Evolutionary conservation across 2,113 vertebrate genomes (phyloP).

Genomic region (Xiphophorus couchianus): DNA sequence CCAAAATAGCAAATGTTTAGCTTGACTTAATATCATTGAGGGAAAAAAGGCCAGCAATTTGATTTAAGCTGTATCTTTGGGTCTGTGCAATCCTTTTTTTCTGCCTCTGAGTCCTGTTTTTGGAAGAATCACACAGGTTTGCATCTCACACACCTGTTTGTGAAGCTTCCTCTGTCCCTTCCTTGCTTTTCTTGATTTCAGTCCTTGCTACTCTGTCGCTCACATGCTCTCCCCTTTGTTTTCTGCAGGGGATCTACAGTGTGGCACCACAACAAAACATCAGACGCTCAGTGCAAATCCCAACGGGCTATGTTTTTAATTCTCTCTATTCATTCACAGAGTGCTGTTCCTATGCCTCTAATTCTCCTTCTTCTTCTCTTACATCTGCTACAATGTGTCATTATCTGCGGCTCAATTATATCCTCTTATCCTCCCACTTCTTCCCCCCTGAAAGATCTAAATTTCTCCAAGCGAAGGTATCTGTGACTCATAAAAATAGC

Average conservation of each 20-base stretch:
- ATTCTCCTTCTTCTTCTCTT: conserved; percentile 23
- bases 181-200: conserved; percentile 25
- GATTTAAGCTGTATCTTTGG: conserved; percentile 10
- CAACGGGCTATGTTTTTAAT: conserved; percentile 30
- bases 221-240: conserved; percentile 21
- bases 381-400: conserved; percentile 49
- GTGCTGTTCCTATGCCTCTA: conserved; percentile 9
- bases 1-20: background rate
- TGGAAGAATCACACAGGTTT: conserved; percentile 45
- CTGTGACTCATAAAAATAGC: conserved; percentile 57
- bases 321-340: conserved; percentile 46
- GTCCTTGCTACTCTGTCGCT: background rate
- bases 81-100: conserved; percentile 35
- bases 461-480: conserved; percentile 52
- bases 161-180: conserved; percentile 4
- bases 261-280: conserved; percentile 41
- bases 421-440: conserved; percentile 65
- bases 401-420: conserved; percentile 65
- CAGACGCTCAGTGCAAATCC: conserved; percentile 30
- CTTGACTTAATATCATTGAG: background rate
- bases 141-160: conserved; percentile 40
- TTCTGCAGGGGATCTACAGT: conserved; percentile 34
- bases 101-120: conserved; percentile 43
- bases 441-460: conserved; percentile 43
- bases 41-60: background rate